Evolutionary conservation across 2,888 invertebrate species (phyloP).

Genomic region (Drosophila percnosoma): DNA sequence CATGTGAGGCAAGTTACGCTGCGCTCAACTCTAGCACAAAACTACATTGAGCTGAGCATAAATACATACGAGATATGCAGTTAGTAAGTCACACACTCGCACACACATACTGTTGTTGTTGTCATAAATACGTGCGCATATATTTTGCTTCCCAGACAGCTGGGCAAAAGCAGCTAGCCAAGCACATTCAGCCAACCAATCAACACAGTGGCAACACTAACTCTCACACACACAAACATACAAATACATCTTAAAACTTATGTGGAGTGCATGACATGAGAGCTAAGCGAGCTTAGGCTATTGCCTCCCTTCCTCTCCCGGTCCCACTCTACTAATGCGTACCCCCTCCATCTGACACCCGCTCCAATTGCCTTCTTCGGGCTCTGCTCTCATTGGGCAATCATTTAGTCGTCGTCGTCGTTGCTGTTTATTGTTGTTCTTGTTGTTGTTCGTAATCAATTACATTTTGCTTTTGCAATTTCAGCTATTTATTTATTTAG

Average conservation of each 20-base stretch:
- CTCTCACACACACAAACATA: conserved; percentile 17
- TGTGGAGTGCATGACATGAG: conserved; percentile 75
- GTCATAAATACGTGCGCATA: conserved; percentile 63
- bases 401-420: conserved; percentile 71
- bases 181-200: conserved; percentile 42
- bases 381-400: conserved; percentile 74
- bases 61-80: conserved; percentile 69
- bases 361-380: conserved; percentile 34
- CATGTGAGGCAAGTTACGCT: neutral
- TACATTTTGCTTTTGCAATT: conserved; percentile 81
- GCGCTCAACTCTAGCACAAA: conserved; percentile 11
- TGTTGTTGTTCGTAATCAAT: conserved; percentile 72
- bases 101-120: conserved; percentile 45
- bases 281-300: conserved; percentile 69
- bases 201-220: conserved; percentile 43
- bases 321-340: conserved; percentile 14
- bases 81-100: conserved; percentile 56
- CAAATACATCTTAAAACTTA: conserved; percentile 55
- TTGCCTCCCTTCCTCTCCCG: conserved; percentile 21
- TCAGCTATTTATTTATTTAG: conserved; percentile 81
- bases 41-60: conserved; percentile 36
- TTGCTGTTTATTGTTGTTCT: conserved; percentile 31
- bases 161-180: conserved; percentile 29
- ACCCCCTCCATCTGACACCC: neutral
- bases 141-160: conserved; percentile 61